Percentiles rank a stretch among this genome's conserved stretches.
Evolutionary conservation across 2,888 invertebrate species (phyloP).

Genomic region (Drosophila gaucha): DNA sequence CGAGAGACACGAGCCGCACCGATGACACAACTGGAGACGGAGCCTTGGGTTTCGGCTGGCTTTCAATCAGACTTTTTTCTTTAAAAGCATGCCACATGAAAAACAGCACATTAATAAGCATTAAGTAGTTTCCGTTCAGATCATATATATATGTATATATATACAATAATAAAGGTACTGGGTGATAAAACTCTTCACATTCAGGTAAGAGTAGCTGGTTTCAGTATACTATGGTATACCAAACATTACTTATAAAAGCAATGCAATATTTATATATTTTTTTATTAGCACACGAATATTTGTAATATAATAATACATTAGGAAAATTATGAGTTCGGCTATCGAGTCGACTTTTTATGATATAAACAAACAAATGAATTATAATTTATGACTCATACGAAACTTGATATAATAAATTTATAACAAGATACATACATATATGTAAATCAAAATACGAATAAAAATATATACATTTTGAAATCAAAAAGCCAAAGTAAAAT

Average conservation of each 20-base stretch:
- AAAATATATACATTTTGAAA: no score
- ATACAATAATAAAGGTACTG: no score
- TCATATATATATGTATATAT: no score
- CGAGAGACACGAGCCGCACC: conserved; percentile 39
- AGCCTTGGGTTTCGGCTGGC: background rate
- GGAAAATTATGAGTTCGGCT: no score
- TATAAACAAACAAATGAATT: no score
- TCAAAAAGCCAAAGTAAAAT: no score
- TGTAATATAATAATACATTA: background rate
- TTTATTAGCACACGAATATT: background rate
- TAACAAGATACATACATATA: no score
- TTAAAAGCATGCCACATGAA: background rate
- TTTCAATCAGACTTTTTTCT: background rate
- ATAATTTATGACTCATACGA: no score
- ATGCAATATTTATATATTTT: background rate
- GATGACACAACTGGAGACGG: conserved; percentile 10
- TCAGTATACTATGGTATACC: background rate
- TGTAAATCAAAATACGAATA: no score
- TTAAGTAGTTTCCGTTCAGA: background rate
- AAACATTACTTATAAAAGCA: background rate
- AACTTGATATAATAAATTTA: no score
- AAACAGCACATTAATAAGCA: background rate
- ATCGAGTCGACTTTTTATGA: background rate
- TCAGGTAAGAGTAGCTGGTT: background rate
- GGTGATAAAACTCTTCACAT: background rate